These are phyloP conservation scores for Musca domestica DNA, from an alignment of 1,140 invertebrate species.

Conservation along the genomic window DNA sequence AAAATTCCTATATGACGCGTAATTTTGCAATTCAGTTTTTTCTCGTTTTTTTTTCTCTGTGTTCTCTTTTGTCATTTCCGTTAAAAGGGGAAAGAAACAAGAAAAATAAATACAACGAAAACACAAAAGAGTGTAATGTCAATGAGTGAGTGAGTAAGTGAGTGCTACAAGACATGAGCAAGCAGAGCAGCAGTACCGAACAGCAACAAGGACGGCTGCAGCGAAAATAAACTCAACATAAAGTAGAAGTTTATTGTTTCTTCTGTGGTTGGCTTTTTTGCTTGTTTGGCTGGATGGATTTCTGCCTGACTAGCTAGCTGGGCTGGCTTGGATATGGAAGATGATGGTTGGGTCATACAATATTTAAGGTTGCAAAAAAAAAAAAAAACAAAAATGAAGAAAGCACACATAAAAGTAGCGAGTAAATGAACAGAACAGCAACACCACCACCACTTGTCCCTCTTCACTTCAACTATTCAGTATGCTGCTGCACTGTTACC, in stretches of 20 bases:
- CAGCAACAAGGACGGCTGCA: not conserved
- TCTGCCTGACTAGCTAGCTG: too few relatives aligned
- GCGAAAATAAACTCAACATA: not conserved
- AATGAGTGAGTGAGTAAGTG: too few relatives aligned
- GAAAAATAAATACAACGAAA: constrained; percentile 11
- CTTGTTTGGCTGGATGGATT: not conserved
- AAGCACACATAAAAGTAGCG: too few relatives aligned
- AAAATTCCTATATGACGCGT: constrained; percentile 22
- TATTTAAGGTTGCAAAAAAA: too few relatives aligned
- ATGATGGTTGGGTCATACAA: too few relatives aligned
- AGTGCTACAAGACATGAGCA: not conserved
- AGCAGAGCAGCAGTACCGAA: constrained; percentile 8
- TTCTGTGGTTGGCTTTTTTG: constrained; percentile 5
- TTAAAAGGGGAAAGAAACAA: constrained; percentile 9
- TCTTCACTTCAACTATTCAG: too few relatives aligned
- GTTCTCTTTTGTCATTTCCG: constrained; percentile 23
- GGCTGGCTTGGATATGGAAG: too few relatives aligned
- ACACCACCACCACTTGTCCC: too few relatives aligned
- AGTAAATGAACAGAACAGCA: too few relatives aligned
- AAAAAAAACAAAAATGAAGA: too few relatives aligned
- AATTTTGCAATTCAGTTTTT: constrained; percentile 17
- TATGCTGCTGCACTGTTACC: too few relatives aligned
- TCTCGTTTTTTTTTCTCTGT: not conserved
- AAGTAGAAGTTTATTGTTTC: constrained; percentile 16
- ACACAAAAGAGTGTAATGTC: not conserved